phyloP scores from a whole-genome alignment of 2,888 invertebrate genomes.

The Micoletzkya japonica region DNA sequence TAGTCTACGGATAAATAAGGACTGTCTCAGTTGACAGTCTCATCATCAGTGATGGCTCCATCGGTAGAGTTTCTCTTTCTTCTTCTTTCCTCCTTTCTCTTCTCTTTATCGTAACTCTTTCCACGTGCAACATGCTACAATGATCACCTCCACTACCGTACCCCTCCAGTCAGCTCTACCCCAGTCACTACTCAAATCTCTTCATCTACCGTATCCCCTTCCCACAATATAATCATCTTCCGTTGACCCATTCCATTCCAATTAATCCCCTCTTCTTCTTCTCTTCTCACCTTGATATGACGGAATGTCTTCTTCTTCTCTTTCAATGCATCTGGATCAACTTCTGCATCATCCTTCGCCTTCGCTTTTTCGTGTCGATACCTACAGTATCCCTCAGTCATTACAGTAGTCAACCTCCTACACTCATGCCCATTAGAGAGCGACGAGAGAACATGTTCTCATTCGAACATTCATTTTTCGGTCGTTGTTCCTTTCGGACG shows the following conservation, averaged over 20 bases:
- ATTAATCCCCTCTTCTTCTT: neutral
- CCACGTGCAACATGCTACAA: slow-evolving; percentile 18
- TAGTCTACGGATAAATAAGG: too few species aligned
- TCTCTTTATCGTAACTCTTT: slow-evolving; percentile 18
- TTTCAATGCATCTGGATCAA: slow-evolving; percentile 40
- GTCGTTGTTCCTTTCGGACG: too few species aligned
- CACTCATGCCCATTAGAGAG: too few species aligned
- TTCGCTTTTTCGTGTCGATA: slow-evolving; percentile 60
- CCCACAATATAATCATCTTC: too few species aligned
- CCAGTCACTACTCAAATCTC: too few species aligned
- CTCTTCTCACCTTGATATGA: slow-evolving; percentile 42
- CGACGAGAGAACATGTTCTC: too few species aligned
- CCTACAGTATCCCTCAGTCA: neutral
- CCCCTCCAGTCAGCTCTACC: too few species aligned
- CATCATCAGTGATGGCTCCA: slow-evolving; percentile 1
- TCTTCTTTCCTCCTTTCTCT: slow-evolving; percentile 19
- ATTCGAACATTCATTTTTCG: too few species aligned
- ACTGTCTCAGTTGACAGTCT: too few species aligned
- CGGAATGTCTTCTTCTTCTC: slow-evolving; percentile 51
- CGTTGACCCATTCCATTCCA: neutral
- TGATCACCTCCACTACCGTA: neutral
- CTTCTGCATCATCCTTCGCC: slow-evolving; percentile 39
- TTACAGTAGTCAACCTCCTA: too few species aligned
- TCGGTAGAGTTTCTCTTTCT: slow-evolving; percentile 11
- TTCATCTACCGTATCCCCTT: too few species aligned